Conservation (phyloP, 2,113 vertebrate species). For the Prionailurus viverrinus region DNA sequence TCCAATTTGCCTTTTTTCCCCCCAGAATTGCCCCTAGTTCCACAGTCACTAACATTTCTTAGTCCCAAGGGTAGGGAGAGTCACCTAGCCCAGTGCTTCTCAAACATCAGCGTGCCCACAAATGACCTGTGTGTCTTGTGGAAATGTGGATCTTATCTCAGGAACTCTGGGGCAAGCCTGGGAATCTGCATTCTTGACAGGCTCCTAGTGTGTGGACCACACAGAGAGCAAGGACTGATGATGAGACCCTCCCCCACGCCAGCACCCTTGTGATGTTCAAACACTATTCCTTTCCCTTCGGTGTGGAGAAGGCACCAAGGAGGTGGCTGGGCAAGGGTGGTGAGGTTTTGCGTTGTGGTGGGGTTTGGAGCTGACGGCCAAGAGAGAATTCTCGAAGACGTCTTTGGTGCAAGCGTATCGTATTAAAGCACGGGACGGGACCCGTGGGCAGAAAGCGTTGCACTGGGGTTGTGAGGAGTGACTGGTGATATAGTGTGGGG, state of each 20-base stretch:
- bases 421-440: too few relatives aligned
- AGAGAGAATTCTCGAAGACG: too few relatives aligned
- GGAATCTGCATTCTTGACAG: neutral
- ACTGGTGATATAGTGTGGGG: too few relatives aligned
- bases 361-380: too few relatives aligned
- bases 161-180: neutral
- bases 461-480: too few relatives aligned
- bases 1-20: neutral
- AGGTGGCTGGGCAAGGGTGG: neutral
- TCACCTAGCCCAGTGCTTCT: neutral
- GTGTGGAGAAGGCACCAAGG: neutral
- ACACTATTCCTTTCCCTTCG: neutral
- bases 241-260: neutral
- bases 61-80: neutral
- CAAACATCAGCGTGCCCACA: fast-evolving
- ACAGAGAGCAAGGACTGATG: too few relatives aligned
- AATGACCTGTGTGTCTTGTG: neutral
- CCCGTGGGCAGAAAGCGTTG: too few relatives aligned
- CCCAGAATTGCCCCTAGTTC: neutral
- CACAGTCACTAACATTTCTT: fast-evolving
- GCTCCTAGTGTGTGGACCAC: too few relatives aligned
- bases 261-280: neutral
- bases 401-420: too few relatives aligned
- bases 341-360: too few relatives aligned
- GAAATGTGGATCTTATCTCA: neutral